A percentile compares a stretch with the other conserved stretches of the same genome.
Evolutionary conservation across 2,113 vertebrate species (phyloP).

Genomic region (Toxostoma redivivum): DNA sequence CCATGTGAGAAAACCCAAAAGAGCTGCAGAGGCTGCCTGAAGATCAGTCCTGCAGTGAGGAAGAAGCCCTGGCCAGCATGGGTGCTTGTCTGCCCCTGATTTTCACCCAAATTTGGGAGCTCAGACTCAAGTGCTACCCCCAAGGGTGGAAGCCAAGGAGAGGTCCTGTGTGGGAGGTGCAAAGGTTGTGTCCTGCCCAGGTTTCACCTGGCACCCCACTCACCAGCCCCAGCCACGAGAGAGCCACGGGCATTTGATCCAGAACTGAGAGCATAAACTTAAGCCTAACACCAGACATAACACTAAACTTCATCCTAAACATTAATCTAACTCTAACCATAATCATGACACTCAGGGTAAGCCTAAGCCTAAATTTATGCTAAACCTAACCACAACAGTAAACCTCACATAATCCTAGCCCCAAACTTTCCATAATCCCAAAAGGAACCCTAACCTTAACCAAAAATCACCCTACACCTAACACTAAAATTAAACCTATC

Average conservation of each 20-base stretch:
- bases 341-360: neutral
- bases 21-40: neutral
- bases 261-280: neutral
- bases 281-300: neutral
- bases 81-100: rapidly evolving
- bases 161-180: neutral
- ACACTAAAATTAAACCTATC: neutral
- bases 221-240: rapidly evolving
- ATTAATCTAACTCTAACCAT: neutral
- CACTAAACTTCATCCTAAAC: neutral
- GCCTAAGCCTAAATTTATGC: neutral
- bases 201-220: neutral
- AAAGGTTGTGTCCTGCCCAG: neutral
- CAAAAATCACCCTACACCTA: too few relatives aligned
- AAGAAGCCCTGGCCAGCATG: neutral
- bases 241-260: neutral
- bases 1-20: rapidly evolving
- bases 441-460: neutral
- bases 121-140: neutral
- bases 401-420: neutral
- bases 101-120: neutral
- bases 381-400: neutral
- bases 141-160: neutral
- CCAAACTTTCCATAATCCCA: neutral
- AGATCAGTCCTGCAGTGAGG: neutral